Evolutionary conservation across 2,888 invertebrate species (phyloP), one percentile per base, ranked within the genome.

Genomic region (Pseudococcus jackbeardsleyi): DNA sequence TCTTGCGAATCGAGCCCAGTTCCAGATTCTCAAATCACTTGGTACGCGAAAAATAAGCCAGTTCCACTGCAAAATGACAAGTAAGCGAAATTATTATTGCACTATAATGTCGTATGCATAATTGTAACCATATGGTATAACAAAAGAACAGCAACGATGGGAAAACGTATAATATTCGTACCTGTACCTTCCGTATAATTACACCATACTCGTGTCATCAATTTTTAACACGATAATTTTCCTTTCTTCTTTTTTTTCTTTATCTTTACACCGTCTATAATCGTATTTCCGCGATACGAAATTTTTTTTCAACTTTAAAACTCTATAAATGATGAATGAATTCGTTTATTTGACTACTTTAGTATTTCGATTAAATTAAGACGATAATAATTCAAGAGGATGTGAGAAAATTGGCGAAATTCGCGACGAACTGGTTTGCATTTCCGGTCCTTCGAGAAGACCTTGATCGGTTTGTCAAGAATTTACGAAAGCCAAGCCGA

Each of bases 191-290:
- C 26, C 26, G 26, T 42, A 42, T 79, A 42, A 79, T 79, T 46
- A 79, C 42, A 8, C 79, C 8, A 15, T 59, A n/a, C 17, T 42
- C 68, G 26, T 72, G 68, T 72, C 68, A 72, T 72, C 68, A 26
- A 72, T 72, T 72, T 12, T 72, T 33, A 72, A 33, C 33, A 3
- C 26, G 3, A 22, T 72, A 59, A 59, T 72, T 72, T 72, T 72
- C 68, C 68, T 72, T 72, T 72, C 68, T 72, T 72, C 22, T 72
- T 72, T 72, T 72, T 72, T 72, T 33, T 72, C 33, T 72, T 72
- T 72, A 33, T 33, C 15, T 15, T 3, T 15, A 17, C 2, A 54
- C 5, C 54, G 54, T 1, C 9, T 5, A 59, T 59, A 59, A n/a
- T 59, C 17, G 54, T 54, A 17, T 54, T 54, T 54, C 11, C 59